Base-by-base conservation (phyloP, 2,888 invertebrate species). In the Drosophila nr. fundita region DNA sequence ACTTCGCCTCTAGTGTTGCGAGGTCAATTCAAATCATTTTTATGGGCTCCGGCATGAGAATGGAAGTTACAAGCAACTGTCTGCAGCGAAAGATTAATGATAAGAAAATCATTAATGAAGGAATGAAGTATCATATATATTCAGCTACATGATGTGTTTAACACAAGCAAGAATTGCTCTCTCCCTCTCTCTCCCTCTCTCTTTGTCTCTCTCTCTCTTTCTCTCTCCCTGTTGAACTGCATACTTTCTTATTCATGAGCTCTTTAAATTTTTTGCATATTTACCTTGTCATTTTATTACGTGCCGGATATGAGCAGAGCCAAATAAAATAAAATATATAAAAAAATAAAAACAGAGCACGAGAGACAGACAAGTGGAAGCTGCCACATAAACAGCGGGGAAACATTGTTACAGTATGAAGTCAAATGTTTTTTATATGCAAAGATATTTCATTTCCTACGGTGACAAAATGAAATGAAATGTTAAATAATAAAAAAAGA, bases 381-480 rank as follows among this genome's bases (percentile, higher is more conserved):
- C 68, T 75, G 53, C 70, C 68, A 68, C 67, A 85, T 82, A 89
- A 89, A 89, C 75, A 89, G 89, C 74, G 74, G 68, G 77, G 88
- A 83, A 87, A 86, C 87, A 87, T 86, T 90, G 90, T 90, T 90
- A 86, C 87, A 87, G 87, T 88, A 76, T 79, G 87, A 80, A 88
- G 80, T 85, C 89, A 65, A 87, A 87, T 87, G 79, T 83, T 88
- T 88, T 87, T 87, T 83, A 88, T 90, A 89, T 87, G 87, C 88
- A 89, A 87, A 89, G 88, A 87, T 87, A 88, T 86, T 88, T 90
- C 90, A 88, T 87, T 90, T 87, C 83, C 89, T 88, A 71, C 90
- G 81, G 78, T 77, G 68, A 62, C 68, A 66, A 72, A 78, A 82
- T 78, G 64, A 82, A 77, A 79, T 71, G 78, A 82, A 82, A 82